phyloP scores from a whole-genome alignment of 2,113 vertebrate species.

The Toxostoma redivivum region DNA sequence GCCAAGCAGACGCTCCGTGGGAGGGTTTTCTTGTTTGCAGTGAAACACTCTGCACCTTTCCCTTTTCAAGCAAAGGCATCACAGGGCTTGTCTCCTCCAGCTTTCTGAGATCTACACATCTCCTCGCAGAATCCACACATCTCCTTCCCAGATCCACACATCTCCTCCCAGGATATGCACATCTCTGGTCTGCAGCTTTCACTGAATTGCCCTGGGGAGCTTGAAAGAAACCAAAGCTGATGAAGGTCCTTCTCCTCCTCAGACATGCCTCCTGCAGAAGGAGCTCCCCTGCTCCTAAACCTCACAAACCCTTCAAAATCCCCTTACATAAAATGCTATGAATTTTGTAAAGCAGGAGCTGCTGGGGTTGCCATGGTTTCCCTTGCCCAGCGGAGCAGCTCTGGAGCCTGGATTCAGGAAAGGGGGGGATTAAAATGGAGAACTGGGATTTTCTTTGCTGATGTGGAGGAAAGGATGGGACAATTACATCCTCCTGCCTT shows the following conservation, averaged over 20 bases:
- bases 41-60: slow-evolving; percentile 63
- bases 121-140: neutral
- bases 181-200: neutral
- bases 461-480: neutral
- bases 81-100: neutral
- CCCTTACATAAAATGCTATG: neutral
- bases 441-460: slow-evolving; percentile 25
- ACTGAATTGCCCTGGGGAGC: accelerated
- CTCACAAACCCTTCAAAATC: slow-evolving; percentile 15
- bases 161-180: neutral
- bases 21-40: slow-evolving; percentile 67
- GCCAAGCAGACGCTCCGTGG: slow-evolving; percentile 60
- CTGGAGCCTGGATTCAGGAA: slow-evolving; percentile 35
- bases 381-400: slow-evolving; percentile 44
- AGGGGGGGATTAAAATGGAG: slow-evolving; percentile 31
- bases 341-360: slow-evolving; percentile 56
- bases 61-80: neutral
- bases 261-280: neutral
- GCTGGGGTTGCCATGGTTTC: slow-evolving; percentile 69
- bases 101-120: accelerated
- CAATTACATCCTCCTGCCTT: neutral
- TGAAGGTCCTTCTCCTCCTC: neutral
- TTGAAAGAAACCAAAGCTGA: neutral
- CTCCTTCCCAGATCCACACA: neutral
- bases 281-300: neutral